Percentiles rank a stretch among this genome's conserved stretches.
Conservation (phyloP, 1,140 invertebrate genomes). For the Chrysomallon squamiferum region DNA sequence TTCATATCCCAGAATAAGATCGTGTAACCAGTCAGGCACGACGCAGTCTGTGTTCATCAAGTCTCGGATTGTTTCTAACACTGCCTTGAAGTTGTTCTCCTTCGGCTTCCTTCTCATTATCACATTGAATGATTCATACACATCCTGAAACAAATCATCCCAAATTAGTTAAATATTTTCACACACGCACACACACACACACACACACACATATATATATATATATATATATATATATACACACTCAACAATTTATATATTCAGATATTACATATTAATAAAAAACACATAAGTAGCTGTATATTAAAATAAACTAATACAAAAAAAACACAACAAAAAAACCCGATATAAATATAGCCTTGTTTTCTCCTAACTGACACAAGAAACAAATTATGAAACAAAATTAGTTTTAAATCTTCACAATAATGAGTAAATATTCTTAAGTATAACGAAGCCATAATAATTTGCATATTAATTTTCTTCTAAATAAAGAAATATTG, state of each 20-base stretch:
- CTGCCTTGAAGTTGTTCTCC: conserved; percentile 99
- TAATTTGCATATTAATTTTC: no score
- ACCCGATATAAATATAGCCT: not conserved
- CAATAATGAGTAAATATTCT: no score
- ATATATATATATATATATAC: not conserved
- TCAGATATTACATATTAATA: not conserved
- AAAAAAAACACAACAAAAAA: not conserved
- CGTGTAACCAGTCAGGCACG: conserved; percentile 98
- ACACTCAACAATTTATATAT: not conserved
- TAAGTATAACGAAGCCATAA: no score
- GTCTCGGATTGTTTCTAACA: conserved; percentile 96
- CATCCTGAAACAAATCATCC: conserved; percentile 69
- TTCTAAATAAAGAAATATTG: no score
- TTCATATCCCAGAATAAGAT: conserved; percentile 97
- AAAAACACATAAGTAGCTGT: not conserved
- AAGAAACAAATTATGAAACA: no score
- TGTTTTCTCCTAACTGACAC: no score
- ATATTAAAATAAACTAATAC: not conserved
- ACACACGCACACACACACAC: not conserved
- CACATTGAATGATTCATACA: conserved; percentile 98
- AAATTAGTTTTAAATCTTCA: no score
- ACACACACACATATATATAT: not conserved
- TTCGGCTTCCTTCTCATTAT: conserved; percentile 97
- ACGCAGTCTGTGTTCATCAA: conserved; percentile 99
- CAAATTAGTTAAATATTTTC: not conserved